These are phyloP conservation scores for Drosophila emarginata DNA, from an alignment of 2,888 invertebrate species.

Conservation along the genomic window DNA sequence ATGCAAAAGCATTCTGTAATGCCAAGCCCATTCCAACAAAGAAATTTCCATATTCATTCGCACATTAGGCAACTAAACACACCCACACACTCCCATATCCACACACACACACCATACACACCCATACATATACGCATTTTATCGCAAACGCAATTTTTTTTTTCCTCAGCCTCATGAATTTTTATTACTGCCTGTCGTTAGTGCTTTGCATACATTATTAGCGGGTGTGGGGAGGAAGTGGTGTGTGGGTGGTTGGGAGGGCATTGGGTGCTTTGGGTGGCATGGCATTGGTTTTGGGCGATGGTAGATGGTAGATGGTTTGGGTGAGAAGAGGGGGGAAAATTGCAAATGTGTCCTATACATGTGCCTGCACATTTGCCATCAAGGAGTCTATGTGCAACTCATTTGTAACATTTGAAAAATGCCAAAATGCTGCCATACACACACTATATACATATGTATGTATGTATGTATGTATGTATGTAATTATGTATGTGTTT, in stretches of 20 bases:
- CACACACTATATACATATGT: background rate
- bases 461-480: no score
- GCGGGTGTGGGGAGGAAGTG: constrained; percentile 14
- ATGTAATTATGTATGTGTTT: constrained; percentile 7
- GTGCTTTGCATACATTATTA: constrained; percentile 74
- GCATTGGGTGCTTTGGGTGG: no score
- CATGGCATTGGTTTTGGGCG: no score
- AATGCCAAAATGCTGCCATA: constrained; percentile 15
- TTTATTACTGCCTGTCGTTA: constrained; percentile 73
- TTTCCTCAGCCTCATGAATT: constrained; percentile 64
- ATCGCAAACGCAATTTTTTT: constrained; percentile 44
- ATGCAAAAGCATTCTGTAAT: constrained; percentile 42
- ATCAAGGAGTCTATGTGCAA: constrained; percentile 15
- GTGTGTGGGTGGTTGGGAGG: constrained; percentile 8
- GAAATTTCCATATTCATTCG: constrained; percentile 59
- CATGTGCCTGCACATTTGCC: constrained; percentile 28
- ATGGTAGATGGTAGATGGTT: constrained; percentile 15
- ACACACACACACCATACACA: constrained; percentile 27
- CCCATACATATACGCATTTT: constrained; percentile 30
- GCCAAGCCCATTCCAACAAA: constrained; percentile 14
- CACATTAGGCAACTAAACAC: constrained; percentile 49
- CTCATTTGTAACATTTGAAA: constrained; percentile 26
- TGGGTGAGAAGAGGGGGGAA: background rate
- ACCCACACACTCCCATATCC: constrained; percentile 27
- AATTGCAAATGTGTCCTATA: constrained; percentile 31